A percentile compares a stretch with the other conserved stretches of the same genome.
Evolutionary conservation across 64 coral and sea anemone species (phyloP).

Genomic region (Pocillopora verrucosa): DNA sequence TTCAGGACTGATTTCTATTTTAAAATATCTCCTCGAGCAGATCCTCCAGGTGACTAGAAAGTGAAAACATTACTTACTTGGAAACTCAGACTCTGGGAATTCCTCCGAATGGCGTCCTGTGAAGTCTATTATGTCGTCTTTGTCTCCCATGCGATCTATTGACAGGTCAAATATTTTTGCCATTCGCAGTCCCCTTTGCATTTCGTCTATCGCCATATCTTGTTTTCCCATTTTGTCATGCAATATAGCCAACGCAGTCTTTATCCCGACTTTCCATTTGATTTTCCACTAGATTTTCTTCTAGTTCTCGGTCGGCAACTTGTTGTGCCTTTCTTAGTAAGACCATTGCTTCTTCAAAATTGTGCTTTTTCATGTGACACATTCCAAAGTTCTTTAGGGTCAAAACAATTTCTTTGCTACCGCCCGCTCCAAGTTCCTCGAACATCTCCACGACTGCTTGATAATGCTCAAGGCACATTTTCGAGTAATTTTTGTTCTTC

Average conservation of each 20-base stretch:
- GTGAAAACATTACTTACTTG: not conserved
- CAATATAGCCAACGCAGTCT: not conserved
- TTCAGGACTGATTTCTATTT: no score
- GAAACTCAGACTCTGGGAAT: not conserved
- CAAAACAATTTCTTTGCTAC: slow-evolving; percentile 10
- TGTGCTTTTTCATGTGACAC: not conserved
- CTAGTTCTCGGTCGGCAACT: slow-evolving; percentile 8
- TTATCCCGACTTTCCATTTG: slow-evolving; percentile 21
- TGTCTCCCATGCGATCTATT: not conserved
- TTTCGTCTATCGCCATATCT: not conserved
- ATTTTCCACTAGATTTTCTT: slow-evolving; percentile 18
- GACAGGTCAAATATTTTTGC: not conserved
- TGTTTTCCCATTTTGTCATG: not conserved
- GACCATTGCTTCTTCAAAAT: slow-evolving; percentile 8
- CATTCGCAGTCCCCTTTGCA: not conserved
- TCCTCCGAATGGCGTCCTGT: not conserved
- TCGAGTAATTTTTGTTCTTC: not conserved
- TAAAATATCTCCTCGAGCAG: no score
- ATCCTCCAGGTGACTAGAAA: no score
- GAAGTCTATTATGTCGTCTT: not conserved
- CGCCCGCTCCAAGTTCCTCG: not conserved
- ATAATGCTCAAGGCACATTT: not conserved
- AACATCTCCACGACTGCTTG: not conserved
- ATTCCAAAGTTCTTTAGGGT: slow-evolving; percentile 22
- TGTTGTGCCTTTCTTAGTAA: not conserved